Base-by-base conservation (phyloP, 2,797 vertebrate species). In the Notolabrus celidotus region DNA sequence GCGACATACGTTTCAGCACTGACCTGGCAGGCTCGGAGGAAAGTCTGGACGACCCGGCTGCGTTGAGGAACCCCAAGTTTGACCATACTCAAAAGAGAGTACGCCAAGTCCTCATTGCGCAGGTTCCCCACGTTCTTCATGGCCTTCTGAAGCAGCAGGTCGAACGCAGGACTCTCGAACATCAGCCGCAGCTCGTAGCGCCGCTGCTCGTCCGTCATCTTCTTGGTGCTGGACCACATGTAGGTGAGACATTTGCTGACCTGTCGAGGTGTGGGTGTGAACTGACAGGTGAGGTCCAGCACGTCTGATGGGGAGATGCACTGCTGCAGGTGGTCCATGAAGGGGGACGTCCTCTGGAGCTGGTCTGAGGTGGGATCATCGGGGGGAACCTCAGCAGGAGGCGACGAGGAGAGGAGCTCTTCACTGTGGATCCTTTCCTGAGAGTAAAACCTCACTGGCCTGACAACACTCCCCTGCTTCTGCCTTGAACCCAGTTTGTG, bases 11-110 rank as follows among this genome's bases (percentile, higher is more conserved):
- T 39, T 7, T n/a, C 20, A 12, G 3, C 1, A 8, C 7, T 88
- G 85, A 97, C 98, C 93, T 99, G 97, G 50, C 92, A 92, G 11
- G 90, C 61, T 17, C 96, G 93, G 46, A 99, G 81, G 55, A 96
- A 88, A 1, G 95, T 96, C 88, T 98, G 96, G 29, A 99, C 80
- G 0, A 98, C 90, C 0, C 90, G 91, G 4, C 95, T 96, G 5
- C 84, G 88, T 66, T 97, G 96, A 3, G 95, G 87, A 31, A 99
- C 79, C 0, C 95, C 94, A 0, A 99, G 89, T 29, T 72, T 96
- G 76, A 97, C 61, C 9, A 94, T 17, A 0, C 94, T 90, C n/a
- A 96, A 74, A 39, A 99, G 91, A 34, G 89, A 89, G 65, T 95
- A 96, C 10, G 91, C 82, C 39, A 97, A 11, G 38, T 93, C 84